These are phyloP conservation scores for Orientallactaga bullata DNA, from an alignment of 2,113 vertebrate genomes.

Conservation along the genomic window DNA sequence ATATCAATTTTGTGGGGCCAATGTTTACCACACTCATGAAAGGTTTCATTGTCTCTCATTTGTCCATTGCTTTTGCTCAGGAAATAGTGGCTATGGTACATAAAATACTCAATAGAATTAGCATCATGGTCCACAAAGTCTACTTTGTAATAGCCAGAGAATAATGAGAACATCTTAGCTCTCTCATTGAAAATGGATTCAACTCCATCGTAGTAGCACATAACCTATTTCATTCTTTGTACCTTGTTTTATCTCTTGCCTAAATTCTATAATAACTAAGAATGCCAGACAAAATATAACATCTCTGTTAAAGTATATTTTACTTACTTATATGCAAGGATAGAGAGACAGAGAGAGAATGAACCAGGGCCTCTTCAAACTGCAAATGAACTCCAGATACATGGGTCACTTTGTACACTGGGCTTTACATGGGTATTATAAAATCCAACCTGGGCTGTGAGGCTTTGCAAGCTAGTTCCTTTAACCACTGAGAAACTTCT, in stretches of 20 bases:
- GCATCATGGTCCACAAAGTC: neutral
- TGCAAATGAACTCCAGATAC: no score
- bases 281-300: neutral
- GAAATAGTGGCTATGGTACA: neutral
- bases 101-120: neutral
- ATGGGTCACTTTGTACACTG: no score
- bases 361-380: no score
- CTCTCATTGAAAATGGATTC: neutral
- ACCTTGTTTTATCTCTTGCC: neutral
- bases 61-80: neutral
- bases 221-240: neutral
- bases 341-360: no score
- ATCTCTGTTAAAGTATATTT: neutral
- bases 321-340: no score
- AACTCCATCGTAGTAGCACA: neutral
- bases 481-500: no score
- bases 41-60: neutral
- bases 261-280: neutral
- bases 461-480: no score
- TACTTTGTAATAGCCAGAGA: neutral
- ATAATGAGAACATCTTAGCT: neutral
- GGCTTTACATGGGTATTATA: no score
- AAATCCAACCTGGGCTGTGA: no score
- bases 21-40: neutral
- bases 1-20: neutral